Evolutionary conservation across 2,113 vertebrate genomes (phyloP).

Genomic region (Mus spicilegus): DNA sequence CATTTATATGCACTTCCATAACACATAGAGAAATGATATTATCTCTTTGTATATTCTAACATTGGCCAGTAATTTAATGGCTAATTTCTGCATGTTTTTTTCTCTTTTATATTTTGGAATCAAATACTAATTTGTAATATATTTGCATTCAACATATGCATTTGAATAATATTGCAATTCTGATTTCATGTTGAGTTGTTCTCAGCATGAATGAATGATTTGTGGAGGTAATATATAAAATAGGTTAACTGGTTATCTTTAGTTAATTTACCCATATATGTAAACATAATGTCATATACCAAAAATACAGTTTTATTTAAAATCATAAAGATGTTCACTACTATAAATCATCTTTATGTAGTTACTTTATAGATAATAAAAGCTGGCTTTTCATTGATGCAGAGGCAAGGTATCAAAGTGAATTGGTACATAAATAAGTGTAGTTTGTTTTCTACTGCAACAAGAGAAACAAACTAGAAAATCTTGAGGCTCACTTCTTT

Average conservation of each 20-base stretch:
- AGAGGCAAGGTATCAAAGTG: fast-evolving
- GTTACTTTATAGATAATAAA: background rate
- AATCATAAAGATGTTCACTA: background rate
- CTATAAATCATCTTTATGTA: background rate
- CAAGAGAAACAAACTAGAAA: background rate
- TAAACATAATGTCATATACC: background rate
- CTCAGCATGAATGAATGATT: background rate
- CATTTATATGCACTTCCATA: background rate
- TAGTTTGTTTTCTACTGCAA: background rate
- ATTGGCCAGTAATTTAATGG: background rate
- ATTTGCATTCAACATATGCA: background rate
- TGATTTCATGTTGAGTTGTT: background rate
- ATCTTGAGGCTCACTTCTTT: background rate
- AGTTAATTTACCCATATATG: background rate
- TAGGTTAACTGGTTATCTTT: background rate
- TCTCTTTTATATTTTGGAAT: background rate
- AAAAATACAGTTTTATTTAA: background rate
- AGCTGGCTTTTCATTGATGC: background rate
- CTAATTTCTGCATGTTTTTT: background rate
- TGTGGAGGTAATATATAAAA: background rate
- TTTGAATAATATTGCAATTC: background rate
- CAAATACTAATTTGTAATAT: constrained; percentile 13
- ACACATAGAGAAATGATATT: background rate
- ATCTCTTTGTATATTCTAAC: background rate
- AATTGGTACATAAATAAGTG: background rate